Conservation (phyloP, 1,140 invertebrate genomes). For the Drosophila orena region DNA sequence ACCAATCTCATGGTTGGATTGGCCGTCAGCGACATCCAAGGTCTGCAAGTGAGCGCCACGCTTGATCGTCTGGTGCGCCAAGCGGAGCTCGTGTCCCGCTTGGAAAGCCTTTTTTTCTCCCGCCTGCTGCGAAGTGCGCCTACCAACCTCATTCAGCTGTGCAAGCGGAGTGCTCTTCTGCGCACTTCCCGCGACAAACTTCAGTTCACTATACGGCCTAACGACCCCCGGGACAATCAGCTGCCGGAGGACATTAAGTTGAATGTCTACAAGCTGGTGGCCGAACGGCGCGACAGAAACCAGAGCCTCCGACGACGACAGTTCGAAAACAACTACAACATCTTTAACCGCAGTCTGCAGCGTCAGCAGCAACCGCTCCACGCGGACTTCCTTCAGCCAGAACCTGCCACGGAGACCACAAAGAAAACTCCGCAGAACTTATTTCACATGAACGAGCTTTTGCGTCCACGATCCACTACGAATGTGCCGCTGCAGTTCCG, state of each 20-base stretch:
- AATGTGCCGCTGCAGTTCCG: slow-evolving; percentile 76
- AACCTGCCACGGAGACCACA: not conserved
- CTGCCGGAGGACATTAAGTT: slow-evolving; percentile 90
- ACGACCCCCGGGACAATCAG: slow-evolving; percentile 91
- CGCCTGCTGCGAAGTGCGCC: slow-evolving; percentile 89
- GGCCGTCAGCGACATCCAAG: slow-evolving; percentile 93
- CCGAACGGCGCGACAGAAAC: slow-evolving; percentile 87
- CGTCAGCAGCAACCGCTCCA: slow-evolving; percentile 32
- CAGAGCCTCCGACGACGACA: slow-evolving; percentile 85
- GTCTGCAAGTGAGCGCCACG: slow-evolving; percentile 92
- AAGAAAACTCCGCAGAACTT: slow-evolving; percentile 21
- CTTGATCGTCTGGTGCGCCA: slow-evolving; percentile 91
- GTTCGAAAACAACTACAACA: slow-evolving; percentile 85
- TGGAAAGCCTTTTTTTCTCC: slow-evolving; percentile 93
- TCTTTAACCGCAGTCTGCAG: slow-evolving; percentile 75
- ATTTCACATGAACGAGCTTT: slow-evolving; percentile 67
- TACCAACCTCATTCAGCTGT: slow-evolving; percentile 87
- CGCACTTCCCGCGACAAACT: slow-evolving; percentile 90
- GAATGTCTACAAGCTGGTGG: slow-evolving; percentile 90
- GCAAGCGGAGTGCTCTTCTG: slow-evolving; percentile 89
- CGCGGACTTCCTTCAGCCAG: slow-evolving; percentile 22
- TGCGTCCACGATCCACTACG: slow-evolving; percentile 76
- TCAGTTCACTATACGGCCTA: slow-evolving; percentile 90
- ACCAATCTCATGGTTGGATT: slow-evolving; percentile 94
- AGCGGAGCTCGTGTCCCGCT: slow-evolving; percentile 91